Evolutionary conservation across 2,113 vertebrate genomes (phyloP).

Genomic region (Lycaon pictus): DNA sequence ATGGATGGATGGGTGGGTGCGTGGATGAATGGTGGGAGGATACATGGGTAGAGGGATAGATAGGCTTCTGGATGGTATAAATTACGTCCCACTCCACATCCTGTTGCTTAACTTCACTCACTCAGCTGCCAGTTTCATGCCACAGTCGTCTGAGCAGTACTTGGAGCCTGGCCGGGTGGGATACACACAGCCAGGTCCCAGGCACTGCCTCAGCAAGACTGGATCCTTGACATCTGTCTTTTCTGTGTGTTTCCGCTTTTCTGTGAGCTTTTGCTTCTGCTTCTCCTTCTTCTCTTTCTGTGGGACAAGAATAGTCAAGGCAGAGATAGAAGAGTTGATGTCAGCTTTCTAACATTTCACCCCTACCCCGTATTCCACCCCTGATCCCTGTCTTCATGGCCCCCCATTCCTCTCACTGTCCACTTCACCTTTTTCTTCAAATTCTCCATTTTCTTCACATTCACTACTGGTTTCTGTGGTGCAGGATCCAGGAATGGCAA

Average conservation of each 20-base stretch:
- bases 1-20: too few species aligned
- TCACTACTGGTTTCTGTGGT: constrained; percentile 90
- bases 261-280: constrained; percentile 90
- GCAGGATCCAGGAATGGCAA: constrained; percentile 87
- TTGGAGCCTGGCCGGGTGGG: constrained; percentile 89
- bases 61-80: not conserved
- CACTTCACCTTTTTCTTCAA: constrained; percentile 92
- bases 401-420: constrained; percentile 80
- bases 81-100: not conserved
- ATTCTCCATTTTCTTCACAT: constrained; percentile 92
- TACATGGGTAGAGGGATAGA: too few species aligned
- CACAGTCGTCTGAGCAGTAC: constrained; percentile 94
- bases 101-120: constrained; percentile 78
- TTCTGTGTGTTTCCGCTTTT: constrained; percentile 88
- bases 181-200: constrained; percentile 91
- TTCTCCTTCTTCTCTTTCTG: constrained; percentile 91
- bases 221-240: constrained; percentile 84
- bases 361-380: not conserved
- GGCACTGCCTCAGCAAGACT: constrained; percentile 88
- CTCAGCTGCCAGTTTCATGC: constrained; percentile 94
- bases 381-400: not conserved
- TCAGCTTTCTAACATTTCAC: not conserved
- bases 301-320: not conserved
- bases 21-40: not conserved
- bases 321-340: not conserved